Evolutionary conservation across 92 coral and sea anemone genomes (phyloP), one percentile per base, ranked within the genome.

Genomic region (Parazoanthus atlanticus): DNA sequence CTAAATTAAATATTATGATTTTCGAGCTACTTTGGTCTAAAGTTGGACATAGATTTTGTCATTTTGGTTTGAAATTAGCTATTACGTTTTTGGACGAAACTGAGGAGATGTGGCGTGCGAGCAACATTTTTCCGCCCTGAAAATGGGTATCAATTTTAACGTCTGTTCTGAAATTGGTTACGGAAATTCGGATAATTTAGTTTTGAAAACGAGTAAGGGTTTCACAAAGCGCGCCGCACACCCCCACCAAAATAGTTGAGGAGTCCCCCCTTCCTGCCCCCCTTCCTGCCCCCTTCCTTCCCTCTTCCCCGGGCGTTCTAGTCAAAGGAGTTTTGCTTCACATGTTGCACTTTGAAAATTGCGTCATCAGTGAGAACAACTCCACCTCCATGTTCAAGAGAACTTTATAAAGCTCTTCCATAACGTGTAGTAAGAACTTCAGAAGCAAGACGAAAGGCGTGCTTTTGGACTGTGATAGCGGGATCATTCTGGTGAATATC

Each of bases 371-470:
- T 23, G 85, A 81, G 47, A 30, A 61, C 32, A 81, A 13, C 17
- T 34, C 12, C 36, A 81, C 85, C 33, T 81, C 85, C 85, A 81
- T 81, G 74, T 81, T 81, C 67, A 81, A 61, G 3, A 81, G 19
- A 61, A 81, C 52, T 81, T 58, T 81, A 64, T 81, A 81, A 9
- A 81, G 85, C 29, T 81, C 74, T 81, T 81, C 49, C 49, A 54
- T 81, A 8, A 61, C 74, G 17, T 33, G 73, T 25, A 61, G 67
- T 36, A 33, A 32, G 31, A 81, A 61, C 72, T 26, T 34, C 41
- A 81, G 73, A 38, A 56, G 33, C 33, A 3, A 23, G 19, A 56
- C 67, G 31, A 61, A 61, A 21, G 85, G 54, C 49, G 16, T 34
- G 16, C 19, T 81, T 26, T 3, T 81, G 32, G 85, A 8, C 36